A percentile compares a stretch with the other conserved stretches of the same genome.
Evolutionary conservation across 2,113 vertebrate genomes (phyloP).

Genomic region (Tenrec ecaudatus): DNA sequence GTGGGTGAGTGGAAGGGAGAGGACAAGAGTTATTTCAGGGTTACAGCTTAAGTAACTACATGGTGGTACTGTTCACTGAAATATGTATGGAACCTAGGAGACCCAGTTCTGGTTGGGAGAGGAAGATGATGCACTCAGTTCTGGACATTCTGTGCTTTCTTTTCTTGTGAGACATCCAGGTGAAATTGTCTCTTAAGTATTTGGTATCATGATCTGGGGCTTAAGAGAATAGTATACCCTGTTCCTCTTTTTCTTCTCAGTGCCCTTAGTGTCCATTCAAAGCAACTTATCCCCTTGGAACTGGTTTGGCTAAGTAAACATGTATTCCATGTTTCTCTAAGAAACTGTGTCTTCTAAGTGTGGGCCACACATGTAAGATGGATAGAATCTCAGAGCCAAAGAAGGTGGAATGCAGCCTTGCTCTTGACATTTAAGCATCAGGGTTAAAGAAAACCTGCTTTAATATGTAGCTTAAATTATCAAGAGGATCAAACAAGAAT

Average conservation of each 20-base stretch:
- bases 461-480: background rate
- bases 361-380: background rate
- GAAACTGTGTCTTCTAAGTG: constrained; percentile 19
- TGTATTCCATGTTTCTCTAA: constrained; percentile 40
- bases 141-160: background rate
- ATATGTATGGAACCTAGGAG: background rate
- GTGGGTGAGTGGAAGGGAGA: background rate
- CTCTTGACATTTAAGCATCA: background rate
- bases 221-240: background rate
- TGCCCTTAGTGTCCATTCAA: background rate
- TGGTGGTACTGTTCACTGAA: no score
- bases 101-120: background rate
- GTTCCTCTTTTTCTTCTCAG: background rate
- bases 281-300: background rate
- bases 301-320: background rate
- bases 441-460: background rate
- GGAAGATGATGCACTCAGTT: background rate
- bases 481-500: no score
- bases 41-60: background rate
- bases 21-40: background rate
- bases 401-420: constrained; percentile 8
- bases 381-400: constrained; percentile 24
- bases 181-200: background rate
- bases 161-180: background rate
- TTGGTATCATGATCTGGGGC: constrained; percentile 4